Evolutionary conservation across 1,140 invertebrate species (phyloP).

Genomic region (Calliphora vicina): DNA sequence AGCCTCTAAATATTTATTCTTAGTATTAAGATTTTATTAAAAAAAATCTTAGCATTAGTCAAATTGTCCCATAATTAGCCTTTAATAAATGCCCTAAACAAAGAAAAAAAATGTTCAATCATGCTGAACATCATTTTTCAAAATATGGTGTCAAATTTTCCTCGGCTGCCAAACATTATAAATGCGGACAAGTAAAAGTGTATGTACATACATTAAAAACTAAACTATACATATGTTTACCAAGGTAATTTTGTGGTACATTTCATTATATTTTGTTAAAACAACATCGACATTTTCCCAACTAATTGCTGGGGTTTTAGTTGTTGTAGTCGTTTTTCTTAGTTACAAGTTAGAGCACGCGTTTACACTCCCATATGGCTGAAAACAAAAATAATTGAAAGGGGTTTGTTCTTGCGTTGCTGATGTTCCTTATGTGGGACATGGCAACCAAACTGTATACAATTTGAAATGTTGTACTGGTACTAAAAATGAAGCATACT

Average conservation of each 20-base stretch:
- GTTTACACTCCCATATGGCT: neutral
- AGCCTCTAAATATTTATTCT: no score
- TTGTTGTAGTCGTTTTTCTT: neutral
- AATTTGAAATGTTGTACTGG: neutral
- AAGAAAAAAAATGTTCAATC: neutral
- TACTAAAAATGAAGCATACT: neutral
- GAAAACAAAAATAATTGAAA: neutral
- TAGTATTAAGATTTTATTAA: no score
- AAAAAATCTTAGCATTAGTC: neutral
- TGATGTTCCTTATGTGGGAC: neutral
- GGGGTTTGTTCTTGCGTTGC: neutral
- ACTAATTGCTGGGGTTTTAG: neutral
- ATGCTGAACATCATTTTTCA: neutral
- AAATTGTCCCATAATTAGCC: neutral
- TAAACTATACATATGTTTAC: neutral
- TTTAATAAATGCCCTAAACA: neutral
- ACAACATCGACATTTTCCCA: neutral
- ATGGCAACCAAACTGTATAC: neutral
- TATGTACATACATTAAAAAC: no score
- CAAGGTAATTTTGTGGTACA: neutral
- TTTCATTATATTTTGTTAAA: neutral
- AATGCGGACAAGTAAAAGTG: neutral
- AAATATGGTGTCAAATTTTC: neutral
- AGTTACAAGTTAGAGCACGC: neutral
- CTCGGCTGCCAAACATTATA: neutral